phyloP scores from a whole-genome alignment of 1,140 invertebrate genomes.

The Ips nitidus region DNA sequence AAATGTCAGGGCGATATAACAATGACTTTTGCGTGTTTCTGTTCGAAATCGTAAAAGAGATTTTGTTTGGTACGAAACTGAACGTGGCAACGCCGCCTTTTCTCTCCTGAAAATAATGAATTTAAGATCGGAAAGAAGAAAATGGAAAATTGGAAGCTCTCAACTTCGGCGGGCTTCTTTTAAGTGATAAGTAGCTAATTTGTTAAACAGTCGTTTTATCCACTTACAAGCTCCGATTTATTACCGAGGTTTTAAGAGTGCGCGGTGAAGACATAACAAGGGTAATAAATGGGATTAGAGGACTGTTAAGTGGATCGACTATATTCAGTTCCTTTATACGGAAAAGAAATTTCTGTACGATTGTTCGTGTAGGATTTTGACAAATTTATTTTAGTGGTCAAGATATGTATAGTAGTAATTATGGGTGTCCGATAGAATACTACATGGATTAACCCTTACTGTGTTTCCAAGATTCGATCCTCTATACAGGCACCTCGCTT shows the following conservation, averaged over 20 bases:
- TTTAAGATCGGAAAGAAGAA: slow-evolving; percentile 26
- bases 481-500: no score
- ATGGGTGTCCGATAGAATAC: no score
- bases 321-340: no score
- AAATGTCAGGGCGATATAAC: slow-evolving; percentile 1
- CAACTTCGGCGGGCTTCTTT: slow-evolving; percentile 21
- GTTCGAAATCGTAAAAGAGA: slow-evolving; percentile 1
- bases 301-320: not conserved
- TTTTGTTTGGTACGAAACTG: not conserved
- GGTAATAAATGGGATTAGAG: slow-evolving; percentile 8
- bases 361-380: no score
- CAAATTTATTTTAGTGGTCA: no score
- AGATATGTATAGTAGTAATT: no score
- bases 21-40: slow-evolving; percentile 12
- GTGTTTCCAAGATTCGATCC: no score
- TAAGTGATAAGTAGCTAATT: slow-evolving; percentile 32
- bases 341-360: no score
- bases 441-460: no score
- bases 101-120: slow-evolving; percentile 6
- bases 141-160: slow-evolving; percentile 7
- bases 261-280: slow-evolving; percentile 24
- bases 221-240: slow-evolving; percentile 25
- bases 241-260: slow-evolving; percentile 27
- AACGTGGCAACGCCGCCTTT: slow-evolving; percentile 2
- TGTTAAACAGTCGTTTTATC: slow-evolving; percentile 30